These are phyloP conservation scores for Otolemur garnettii DNA, from an alignment of 2,113 vertebrate species.

Conservation along the genomic window DNA sequence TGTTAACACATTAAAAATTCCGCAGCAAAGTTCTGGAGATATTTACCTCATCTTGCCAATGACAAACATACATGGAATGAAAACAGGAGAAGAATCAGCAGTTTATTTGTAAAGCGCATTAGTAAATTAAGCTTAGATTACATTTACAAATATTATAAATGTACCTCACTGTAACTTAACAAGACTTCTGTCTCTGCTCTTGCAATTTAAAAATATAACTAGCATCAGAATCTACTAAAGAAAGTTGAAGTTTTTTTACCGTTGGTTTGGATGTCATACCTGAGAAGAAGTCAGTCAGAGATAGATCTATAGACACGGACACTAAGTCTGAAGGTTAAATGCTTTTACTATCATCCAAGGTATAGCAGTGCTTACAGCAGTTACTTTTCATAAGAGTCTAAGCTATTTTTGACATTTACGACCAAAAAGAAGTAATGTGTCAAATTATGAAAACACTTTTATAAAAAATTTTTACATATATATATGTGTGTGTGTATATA, in stretches of 20 bases:
- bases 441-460: constrained; percentile 39
- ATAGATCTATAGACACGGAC: background rate
- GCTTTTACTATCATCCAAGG: constrained; percentile 51
- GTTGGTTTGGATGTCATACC: constrained; percentile 52
- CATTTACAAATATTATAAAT: constrained; percentile 40
- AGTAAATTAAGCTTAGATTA: constrained; percentile 22
- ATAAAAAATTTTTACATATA: background rate
- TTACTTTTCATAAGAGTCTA: constrained; percentile 42
- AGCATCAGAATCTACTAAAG: background rate
- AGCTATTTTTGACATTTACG: constrained; percentile 11
- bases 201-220: constrained; percentile 8
- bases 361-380: constrained; percentile 32
- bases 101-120: background rate
- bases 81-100: background rate
- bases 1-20: constrained; percentile 47
- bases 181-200: background rate
- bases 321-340: constrained; percentile 50
- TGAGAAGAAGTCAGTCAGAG: constrained; percentile 30
- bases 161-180: constrained; percentile 16
- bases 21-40: background rate
- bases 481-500: too few species aligned
- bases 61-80: background rate
- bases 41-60: background rate
- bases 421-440: constrained; percentile 36
- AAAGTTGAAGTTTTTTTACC: constrained; percentile 8